Conservation (phyloP, 2,888 invertebrate genomes). For the Schrankia costaestrigalis region DNA sequence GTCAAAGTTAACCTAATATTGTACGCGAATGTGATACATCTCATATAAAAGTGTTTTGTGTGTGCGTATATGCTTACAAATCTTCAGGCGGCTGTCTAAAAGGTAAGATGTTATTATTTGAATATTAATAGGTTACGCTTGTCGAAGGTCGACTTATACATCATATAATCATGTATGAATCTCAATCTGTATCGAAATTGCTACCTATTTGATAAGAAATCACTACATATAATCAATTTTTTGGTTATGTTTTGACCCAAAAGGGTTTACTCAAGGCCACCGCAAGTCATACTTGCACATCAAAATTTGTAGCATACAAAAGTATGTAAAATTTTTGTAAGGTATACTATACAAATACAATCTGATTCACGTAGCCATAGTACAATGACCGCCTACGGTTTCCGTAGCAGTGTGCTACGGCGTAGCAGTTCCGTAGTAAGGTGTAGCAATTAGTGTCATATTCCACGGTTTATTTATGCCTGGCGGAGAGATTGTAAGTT, state of each 20-base stretch:
- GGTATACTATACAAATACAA: no score
- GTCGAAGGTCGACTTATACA: slow-evolving; percentile 34
- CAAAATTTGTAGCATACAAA: no score
- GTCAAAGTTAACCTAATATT: no score
- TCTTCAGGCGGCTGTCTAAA: slow-evolving; percentile 61
- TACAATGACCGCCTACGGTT: slow-evolving; percentile 38
- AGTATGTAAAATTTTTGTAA: no score
- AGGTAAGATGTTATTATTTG: slow-evolving; percentile 51
- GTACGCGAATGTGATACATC: slow-evolving; percentile 27
- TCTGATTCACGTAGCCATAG: slow-evolving; percentile 7
- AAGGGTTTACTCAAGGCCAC: no score
- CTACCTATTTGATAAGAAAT: no score
- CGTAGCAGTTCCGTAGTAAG: slow-evolving; percentile 48
- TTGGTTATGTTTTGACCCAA: no score
- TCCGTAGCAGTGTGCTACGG: slow-evolving; percentile 39
- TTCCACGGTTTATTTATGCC: slow-evolving; percentile 47
- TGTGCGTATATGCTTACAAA: slow-evolving; percentile 50
- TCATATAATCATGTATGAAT: not conserved
- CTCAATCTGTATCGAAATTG: no score
- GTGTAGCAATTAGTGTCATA: slow-evolving; percentile 59
- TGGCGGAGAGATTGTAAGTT: slow-evolving; percentile 18
- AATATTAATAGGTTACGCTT: slow-evolving; percentile 30
- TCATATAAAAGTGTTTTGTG: slow-evolving; percentile 54
- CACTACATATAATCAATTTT: no score
- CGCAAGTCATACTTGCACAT: no score